Percentiles rank a stretch among this genome's conserved stretches.
These are phyloP conservation scores for Heliothis peltigera DNA, from an alignment of 2,888 invertebrate genomes.

Conservation along the genomic window DNA sequence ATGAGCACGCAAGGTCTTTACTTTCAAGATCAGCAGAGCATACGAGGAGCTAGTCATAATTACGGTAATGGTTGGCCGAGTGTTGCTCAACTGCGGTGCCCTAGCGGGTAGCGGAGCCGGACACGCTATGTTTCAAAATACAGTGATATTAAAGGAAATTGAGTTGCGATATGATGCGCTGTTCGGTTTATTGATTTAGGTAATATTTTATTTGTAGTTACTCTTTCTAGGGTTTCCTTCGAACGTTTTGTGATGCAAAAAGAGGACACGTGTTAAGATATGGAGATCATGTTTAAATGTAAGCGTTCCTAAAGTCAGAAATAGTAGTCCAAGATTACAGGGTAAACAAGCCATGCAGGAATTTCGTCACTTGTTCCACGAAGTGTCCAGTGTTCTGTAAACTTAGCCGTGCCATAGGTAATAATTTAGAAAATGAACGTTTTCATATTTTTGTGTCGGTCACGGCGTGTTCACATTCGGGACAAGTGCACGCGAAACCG, in stretches of 20 bases:
- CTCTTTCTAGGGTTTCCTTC: too few species aligned
- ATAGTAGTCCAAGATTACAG: not conserved
- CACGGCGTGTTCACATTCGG: constrained; percentile 85
- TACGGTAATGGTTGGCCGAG: constrained; percentile 80
- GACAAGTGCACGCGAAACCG: constrained; percentile 89
- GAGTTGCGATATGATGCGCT: constrained; percentile 62
- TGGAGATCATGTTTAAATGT: too few species aligned
- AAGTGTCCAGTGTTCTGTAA: constrained; percentile 51
- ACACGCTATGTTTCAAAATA: constrained; percentile 78
- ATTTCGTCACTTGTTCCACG: constrained; percentile 33
- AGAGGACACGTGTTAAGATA: too few species aligned
- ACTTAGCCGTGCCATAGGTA: constrained; percentile 66
- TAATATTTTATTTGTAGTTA: not conserved
- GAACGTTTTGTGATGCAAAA: too few species aligned
- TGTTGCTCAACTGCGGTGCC: constrained; percentile 78
- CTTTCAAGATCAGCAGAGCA: constrained; percentile 90
- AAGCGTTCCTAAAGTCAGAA: constrained; percentile 1
- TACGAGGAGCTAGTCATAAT: constrained; percentile 83
- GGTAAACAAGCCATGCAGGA: not conserved
- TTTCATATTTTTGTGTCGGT: constrained; percentile 86
- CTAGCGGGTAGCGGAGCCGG: constrained; percentile 57
- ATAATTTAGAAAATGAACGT: constrained; percentile 81
- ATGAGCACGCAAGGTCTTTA: constrained; percentile 85
- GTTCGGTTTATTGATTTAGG: constrained; percentile 24
- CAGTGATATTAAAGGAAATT: constrained; percentile 69